Base-by-base conservation (phyloP, 1,140 invertebrate genomes). In the Melanaphis sacchari region DNA sequence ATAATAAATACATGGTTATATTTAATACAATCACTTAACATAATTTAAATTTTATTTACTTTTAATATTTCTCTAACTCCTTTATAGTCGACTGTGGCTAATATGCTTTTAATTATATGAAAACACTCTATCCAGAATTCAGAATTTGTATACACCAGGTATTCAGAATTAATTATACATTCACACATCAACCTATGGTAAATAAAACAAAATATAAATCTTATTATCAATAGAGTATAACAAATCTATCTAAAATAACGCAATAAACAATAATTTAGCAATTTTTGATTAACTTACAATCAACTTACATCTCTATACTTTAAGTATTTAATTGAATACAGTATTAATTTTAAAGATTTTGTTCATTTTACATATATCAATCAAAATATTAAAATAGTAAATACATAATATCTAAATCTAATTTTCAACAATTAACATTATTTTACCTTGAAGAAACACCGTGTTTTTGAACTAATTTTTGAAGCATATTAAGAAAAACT, bases 51-150 rank as follows among this genome's bases (percentile, higher is more conserved):
- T 90, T 11, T 91, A 94, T 94, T 94, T 96, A 97, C 97, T 96
- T 98, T 98, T 97, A 98, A 98, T 76, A 98, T 98, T 96, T 98
- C 98, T 94, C 98, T 95, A 3, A 98, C 98, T 87, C 98, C 98
- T 96, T 99, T 99, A 95, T 99, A 99, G 95, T 99, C 98, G 24
- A 99, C 98, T 93, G 97, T 97, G 66, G 97, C 97, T 95, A 99
- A 98, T 93, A 99, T 97, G 94, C 97, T 97, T 94, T 97, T 96
- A 82, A 99, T 97, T 8, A 99, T 95, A 93, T 97, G 96, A 95
- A 99, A 99, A 95, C 97, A 97, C 95, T 97, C 97, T 26, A 98
- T 97, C 98, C 98, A 99, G 95, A 98, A 98, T 93, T 97, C 96
- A 94, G 96, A 96, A 95, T 98, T 97, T 92, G 97, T 96, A 95